Evolutionary conservation across 1,140 invertebrate genomes (phyloP).

Genomic region (Chironomus striatipennis): DNA sequence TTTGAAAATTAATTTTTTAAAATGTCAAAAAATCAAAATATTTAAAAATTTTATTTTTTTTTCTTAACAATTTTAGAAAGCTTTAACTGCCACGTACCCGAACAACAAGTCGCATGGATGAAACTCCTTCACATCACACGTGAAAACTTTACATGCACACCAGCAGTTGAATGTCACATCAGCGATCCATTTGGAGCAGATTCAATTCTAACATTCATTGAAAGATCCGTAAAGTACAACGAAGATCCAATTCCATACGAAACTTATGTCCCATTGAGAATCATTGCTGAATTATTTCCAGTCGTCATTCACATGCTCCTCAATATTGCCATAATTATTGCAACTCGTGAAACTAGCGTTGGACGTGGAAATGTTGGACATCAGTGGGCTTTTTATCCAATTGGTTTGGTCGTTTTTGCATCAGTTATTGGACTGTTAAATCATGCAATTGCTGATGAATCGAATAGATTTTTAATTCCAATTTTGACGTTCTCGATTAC

Average conservation of each 20-base stretch:
- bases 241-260: slow-evolving; percentile 52
- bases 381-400: slow-evolving; percentile 65
- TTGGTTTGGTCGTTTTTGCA: slow-evolving; percentile 62
- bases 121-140: slow-evolving; percentile 33
- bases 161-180: slow-evolving; percentile 57
- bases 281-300: slow-evolving; percentile 66
- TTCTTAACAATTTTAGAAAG: slow-evolving; percentile 39
- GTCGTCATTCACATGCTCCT: slow-evolving; percentile 59
- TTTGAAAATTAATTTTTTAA: too few species aligned
- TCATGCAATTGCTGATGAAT: slow-evolving; percentile 29
- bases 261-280: slow-evolving; percentile 59
- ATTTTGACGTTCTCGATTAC: slow-evolving; percentile 51
- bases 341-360: slow-evolving; percentile 66
- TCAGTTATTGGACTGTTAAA: slow-evolving; percentile 52
- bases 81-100: slow-evolving; percentile 49
- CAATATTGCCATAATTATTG: slow-evolving; percentile 67
- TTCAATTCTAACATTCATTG: slow-evolving; percentile 53
- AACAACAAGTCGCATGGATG: slow-evolving; percentile 36
- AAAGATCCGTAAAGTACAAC: slow-evolving; percentile 42
- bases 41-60: too few species aligned
- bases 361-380: slow-evolving; percentile 69
- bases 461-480: slow-evolving; percentile 34
- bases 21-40: too few species aligned
- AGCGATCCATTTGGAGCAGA: slow-evolving; percentile 55
- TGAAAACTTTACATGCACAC: slow-evolving; percentile 43